Percentiles rank a stretch among this genome's conserved stretches.
Evolutionary conservation across 2,888 invertebrate genomes (phyloP).

Genomic region (Plutella xylostella): DNA sequence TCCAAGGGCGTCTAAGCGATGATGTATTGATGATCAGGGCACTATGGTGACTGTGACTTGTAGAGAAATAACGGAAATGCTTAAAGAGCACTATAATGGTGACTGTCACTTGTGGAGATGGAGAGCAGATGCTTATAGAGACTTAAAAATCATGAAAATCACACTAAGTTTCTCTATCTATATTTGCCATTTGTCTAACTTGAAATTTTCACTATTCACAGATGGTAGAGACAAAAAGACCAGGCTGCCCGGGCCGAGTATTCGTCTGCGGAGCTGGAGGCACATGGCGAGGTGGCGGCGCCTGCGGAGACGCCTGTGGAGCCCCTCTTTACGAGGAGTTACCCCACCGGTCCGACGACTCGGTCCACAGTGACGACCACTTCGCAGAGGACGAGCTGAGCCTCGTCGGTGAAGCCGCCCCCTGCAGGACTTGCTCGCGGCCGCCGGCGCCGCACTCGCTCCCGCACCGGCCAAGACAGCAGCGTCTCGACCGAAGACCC

Average conservation of each 20-base stretch:
- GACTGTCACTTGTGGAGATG: too few relatives aligned
- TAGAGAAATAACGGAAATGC: too few relatives aligned
- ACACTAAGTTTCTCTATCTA: too few relatives aligned
- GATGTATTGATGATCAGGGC: too few relatives aligned
- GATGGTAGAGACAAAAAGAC: slow-evolving; percentile 81
- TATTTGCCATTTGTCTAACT: too few relatives aligned
- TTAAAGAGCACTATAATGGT: too few relatives aligned
- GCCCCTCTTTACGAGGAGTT: slow-evolving; percentile 89
- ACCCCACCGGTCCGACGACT: slow-evolving; percentile 71
- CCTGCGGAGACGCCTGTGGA: slow-evolving; percentile 53
- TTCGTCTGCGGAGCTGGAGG: slow-evolving; percentile 73
- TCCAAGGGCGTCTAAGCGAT: too few relatives aligned
- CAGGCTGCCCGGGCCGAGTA: slow-evolving; percentile 68
- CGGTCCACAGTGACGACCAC: slow-evolving; percentile 81
- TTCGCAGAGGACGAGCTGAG: slow-evolving; percentile 87
- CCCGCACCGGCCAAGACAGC: slow-evolving; percentile 71
- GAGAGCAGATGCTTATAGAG: too few relatives aligned
- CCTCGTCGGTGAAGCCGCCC: slow-evolving; percentile 58
- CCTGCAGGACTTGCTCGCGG: slow-evolving; percentile 61
- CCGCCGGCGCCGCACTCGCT: slow-evolving; percentile 58
- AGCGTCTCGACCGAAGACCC: slow-evolving; percentile 70
- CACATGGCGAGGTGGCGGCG: slow-evolving; percentile 67
- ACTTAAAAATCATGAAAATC: too few relatives aligned
- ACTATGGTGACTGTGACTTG: too few relatives aligned
- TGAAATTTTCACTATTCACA: slow-evolving; percentile 46